Evolutionary conservation across 2,797 vertebrate genomes (phyloP).

Genomic region (Spheniscus humboldti): DNA sequence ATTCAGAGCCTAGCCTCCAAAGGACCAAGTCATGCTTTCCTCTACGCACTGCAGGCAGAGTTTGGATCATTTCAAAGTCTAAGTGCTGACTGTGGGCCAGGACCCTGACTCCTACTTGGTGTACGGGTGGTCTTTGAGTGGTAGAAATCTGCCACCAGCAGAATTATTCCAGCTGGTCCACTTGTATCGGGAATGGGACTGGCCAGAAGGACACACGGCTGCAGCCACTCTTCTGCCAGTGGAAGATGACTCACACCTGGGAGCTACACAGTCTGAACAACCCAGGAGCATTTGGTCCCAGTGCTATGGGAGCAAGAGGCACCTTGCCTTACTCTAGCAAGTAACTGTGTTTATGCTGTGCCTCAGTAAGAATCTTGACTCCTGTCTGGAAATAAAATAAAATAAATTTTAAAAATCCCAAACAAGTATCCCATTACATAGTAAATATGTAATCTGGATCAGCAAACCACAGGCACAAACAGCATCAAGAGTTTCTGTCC

Average conservation of each 20-base stretch:
- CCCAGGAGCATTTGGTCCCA: not conserved
- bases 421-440: not conserved
- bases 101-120: not conserved
- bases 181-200: not conserved
- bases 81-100: not conserved
- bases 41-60: rapidly evolving
- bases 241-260: not conserved
- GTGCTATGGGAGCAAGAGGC: not conserved
- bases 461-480: not conserved
- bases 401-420: not conserved
- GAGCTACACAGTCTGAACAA: not conserved
- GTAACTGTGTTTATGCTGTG: not conserved
- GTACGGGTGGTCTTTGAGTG: not conserved
- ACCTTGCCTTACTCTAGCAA: not conserved
- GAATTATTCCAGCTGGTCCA: not conserved
- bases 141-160: not conserved
- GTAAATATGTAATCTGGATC: not conserved
- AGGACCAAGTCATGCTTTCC: rapidly evolving
- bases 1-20: not conserved
- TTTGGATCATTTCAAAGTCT: not conserved
- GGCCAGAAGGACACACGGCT: not conserved
- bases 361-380: not conserved
- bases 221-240: not conserved
- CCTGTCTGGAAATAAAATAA: not conserved
- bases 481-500: not conserved